Base-by-base conservation (phyloP, 2,113 vertebrate species). In the Beaufortia kweichowensis region DNA sequence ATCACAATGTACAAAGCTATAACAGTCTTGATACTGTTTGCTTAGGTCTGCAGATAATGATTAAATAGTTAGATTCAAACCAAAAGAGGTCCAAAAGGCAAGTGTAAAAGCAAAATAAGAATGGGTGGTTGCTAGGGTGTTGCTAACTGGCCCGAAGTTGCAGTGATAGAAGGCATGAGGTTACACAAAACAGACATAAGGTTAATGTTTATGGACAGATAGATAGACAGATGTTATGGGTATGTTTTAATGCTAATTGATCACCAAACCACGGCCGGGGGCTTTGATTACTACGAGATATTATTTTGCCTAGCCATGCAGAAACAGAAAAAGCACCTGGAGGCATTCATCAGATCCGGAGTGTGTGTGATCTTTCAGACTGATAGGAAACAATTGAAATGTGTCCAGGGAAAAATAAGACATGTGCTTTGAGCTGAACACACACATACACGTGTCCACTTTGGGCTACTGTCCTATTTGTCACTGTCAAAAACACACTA, bases 281-380 rank as follows among this genome's bases (percentile, higher is more conserved):
- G 6, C 4, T 26, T 65, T 46, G 9, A 66, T 26, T 46, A 43
- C 24, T 64, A 26, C 24, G 11, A 66, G 7, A 46, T 28, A 26
- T 19, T 66, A 46, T 46, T 12, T 35, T 63, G 31, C 31, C 61
- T 6, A 21, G 33, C 39, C 43, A 12, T 17, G 43, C 35, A 64
- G 62, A 23, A 64, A 39, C 23, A 57, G 23, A 1, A 24, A 26
- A 35, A 24, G 33, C 24, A 66, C 23, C 41, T 46, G 8, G 15
- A 66, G 24, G n/a, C 61, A 63, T 63, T 63, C 33, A 63, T 63
- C 31, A 23, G n/a, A 3, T 63, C 33, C 19, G 23, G 61, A 23
- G 33, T 46, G 43, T 15, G 15, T 46, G 35, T 39, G 7, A 6
- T 10, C 8, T 39, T 39, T 11, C 29, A 35, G 24, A 7, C 23